Evolutionary conservation across 2,888 invertebrate species (phyloP).

Genomic region (Phorcus lineatus): DNA sequence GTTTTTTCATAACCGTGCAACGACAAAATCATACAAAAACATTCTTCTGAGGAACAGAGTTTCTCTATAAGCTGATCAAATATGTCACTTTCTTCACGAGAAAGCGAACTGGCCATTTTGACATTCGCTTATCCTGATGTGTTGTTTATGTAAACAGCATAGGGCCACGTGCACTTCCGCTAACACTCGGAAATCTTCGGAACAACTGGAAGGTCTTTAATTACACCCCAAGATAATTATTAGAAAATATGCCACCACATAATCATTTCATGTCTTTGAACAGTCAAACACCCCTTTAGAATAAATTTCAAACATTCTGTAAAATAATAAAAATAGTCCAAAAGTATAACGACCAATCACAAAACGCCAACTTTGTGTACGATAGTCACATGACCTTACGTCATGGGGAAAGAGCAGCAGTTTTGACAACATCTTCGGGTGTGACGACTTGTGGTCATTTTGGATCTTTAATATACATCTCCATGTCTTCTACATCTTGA

Average conservation of each 20-base stretch:
- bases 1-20: slow-evolving; percentile 44
- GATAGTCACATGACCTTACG: slow-evolving; percentile 12
- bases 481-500: no score
- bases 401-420: slow-evolving; percentile 22
- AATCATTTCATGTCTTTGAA: neutral
- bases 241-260: neutral
- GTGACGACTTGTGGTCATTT: neutral
- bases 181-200: neutral
- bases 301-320: neutral
- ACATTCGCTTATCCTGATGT: neutral
- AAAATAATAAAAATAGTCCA: neutral
- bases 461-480: no score
- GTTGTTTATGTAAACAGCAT: neutral
- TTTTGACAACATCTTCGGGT: slow-evolving; percentile 15
- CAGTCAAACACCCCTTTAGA: no score
- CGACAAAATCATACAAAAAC: slow-evolving; percentile 52
- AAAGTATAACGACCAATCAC: slow-evolving; percentile 40
- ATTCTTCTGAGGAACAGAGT: slow-evolving; percentile 42
- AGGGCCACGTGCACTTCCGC: slow-evolving; percentile 13
- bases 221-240: no score
- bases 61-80: neutral
- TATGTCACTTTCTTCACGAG: neutral
- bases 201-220: no score
- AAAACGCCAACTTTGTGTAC: slow-evolving; percentile 43
- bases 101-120: neutral